phyloP scores from a whole-genome alignment of 2,797 vertebrate genomes.

The Enoplosus armatus region DNA sequence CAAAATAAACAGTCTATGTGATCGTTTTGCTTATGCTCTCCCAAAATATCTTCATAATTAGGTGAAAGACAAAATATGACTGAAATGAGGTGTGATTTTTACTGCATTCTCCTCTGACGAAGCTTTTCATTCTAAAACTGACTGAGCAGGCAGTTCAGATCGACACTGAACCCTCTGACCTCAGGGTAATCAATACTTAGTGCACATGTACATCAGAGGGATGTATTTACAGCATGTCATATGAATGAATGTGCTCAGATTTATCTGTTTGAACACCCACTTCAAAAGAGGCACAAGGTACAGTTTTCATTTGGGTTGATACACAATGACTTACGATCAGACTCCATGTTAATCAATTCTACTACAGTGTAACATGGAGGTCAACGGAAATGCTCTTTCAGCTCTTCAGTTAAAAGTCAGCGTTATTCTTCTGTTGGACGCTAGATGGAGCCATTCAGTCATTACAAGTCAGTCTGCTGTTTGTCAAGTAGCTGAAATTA shows the following conservation, averaged over 20 bases:
- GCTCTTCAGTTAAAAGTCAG: neutral
- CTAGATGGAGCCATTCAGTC: conserved; percentile 25
- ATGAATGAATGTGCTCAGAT: neutral
- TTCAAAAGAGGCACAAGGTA: neutral
- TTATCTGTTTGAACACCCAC: neutral
- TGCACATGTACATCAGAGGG: neutral
- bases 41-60: neutral
- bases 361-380: neutral
- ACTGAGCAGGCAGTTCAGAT: neutral
- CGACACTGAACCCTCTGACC: neutral
- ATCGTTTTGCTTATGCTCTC: neutral
- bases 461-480: no score
- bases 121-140: neutral
- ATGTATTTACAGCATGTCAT: neutral
- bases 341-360: neutral
- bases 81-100: neutral
- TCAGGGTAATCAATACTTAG: neutral
- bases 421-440: conserved; percentile 20
- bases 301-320: no score
- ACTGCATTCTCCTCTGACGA: neutral
- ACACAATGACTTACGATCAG: no score
- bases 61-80: neutral
- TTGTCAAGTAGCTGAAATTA: no score
- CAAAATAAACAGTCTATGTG: neutral
- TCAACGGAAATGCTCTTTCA: neutral